Base-by-base conservation (phyloP, 2,797 vertebrate genomes). In the Chaetophractus vellerosus region DNA sequence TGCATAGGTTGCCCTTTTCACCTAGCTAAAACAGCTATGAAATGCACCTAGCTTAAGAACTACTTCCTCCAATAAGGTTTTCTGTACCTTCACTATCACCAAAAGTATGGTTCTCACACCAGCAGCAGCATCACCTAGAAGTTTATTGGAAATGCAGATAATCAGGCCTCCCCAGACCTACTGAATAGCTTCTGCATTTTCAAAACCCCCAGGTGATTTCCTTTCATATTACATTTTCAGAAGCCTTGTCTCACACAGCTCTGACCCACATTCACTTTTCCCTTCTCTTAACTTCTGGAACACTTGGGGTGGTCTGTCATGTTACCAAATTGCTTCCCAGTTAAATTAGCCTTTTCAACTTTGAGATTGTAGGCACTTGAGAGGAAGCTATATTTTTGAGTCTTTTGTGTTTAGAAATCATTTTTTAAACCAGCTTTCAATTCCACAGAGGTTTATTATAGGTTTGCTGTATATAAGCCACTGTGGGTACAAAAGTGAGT, bases 401-500 rank as follows among this genome's bases (percentile, higher is more conserved):
- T 28, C 74, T 78, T 90, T 93, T 88, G 16, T 59, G 52, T 57
- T 92, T 85, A 55, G 52, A 21, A 93, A 71, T 57, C 9, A 52
- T 41, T 81, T 91, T 71, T 89, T 92, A 45, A 14, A 69, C 52
- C 38, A 92, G 8, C 14, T 84, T 95, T 94, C 28, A 94, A 31
- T 94, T 89, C 28, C 66, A 33, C 9, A 45, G 21, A 26, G 6
- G 9, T 76, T 88, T 92, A 45, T 66, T 88, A 68, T 84, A 52
- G 48, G 3, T 86, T 12, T 92, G 18, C 69, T 72, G 18, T 76
- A 24, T 76, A n/a, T 38, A 76, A 69, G 10, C 28, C 52, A 79
- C 31, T 61, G 11, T 85, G 88, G 21, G 19, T 76, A 88, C 48
- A 86, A 86, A 95, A 87, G 31, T 79, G 68, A 95, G 31, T 76